Evolutionary conservation across 2,797 vertebrate genomes (phyloP), one percentile per base, ranked within the genome.

Genomic region (Ctenopoma multispine): DNA sequence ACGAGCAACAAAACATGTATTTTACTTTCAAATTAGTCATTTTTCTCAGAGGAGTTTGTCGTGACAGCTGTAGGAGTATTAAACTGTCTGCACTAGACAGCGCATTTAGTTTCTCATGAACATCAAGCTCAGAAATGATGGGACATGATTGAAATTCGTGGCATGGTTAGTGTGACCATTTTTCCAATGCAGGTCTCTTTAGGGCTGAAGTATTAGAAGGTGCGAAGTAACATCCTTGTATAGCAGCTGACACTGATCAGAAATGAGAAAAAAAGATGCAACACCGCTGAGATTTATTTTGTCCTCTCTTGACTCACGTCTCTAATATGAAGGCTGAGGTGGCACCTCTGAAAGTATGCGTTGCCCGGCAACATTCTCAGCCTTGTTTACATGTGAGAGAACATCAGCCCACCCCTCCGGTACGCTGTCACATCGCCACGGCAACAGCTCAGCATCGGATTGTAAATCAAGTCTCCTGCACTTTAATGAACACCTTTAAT

Each of bases 341-440:
- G 63, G 43, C 38, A 58, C 85, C 67, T 54, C 62, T 36, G 75
- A 72, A 75, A 43, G 47, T 21, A 48, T 5, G 54, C 69, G 91
- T 92, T 90, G 92, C 92, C 83, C 72, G 69, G 92, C 83, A 83
- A 93, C 92, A 55, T 5, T 66, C 58, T 70, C 48, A 27, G 79
- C 77, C 64, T 62, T 83, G 82, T 92, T 89, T 77, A 86, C 81
- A 87, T 63, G 76, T 79, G 80, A 3, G 50, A 71, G 51, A 79
- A 77, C 56, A 69, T 79, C 50, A 61, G 60, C 63, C 20, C 48
- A 13, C 21, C 72, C 34, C 36, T 36, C 12, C 50, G 54, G 65
- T 9, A 7, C 15, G 6, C 73, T 49, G 44, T 70, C 68, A 43
- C 40, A 38, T 83, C 29, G 1, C 69, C 40, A 63, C 15, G n/a